These are phyloP conservation scores for Chiloscyllium punctatum DNA, from an alignment of 2,797 vertebrate species.

Conservation along the genomic window DNA sequence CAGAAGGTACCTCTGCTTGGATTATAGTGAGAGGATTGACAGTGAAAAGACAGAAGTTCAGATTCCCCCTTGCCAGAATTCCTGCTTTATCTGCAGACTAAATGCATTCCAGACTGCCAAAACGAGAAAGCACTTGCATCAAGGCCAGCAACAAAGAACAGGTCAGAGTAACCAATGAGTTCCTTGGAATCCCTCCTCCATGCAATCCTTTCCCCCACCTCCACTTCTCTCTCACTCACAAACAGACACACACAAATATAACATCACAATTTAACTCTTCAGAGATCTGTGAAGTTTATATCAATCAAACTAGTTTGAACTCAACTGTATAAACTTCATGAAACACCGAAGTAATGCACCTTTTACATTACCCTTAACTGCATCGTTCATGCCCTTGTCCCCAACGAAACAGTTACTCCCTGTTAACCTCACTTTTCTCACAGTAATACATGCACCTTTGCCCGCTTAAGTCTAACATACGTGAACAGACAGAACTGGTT, in stretches of 20 bases:
- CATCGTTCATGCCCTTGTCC: not conserved
- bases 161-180: slow-evolving; percentile 19
- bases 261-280: not conserved
- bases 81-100: slow-evolving; percentile 30
- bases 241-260: not conserved
- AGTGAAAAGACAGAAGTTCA: slow-evolving; percentile 29
- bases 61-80: not conserved
- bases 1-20: not conserved
- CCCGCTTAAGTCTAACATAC: too few species aligned
- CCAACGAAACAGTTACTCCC: not conserved
- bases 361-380: not conserved
- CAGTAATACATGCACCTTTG: not conserved
- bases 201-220: not conserved
- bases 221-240: too few species aligned
- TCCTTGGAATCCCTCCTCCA: not conserved
- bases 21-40: too few species aligned
- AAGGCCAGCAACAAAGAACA: slow-evolving; percentile 12
- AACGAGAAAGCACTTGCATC: slow-evolving; percentile 8
- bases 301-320: not conserved
- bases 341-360: not conserved
- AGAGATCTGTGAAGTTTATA: not conserved
- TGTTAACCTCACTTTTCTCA: not conserved
- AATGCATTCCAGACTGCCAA: slow-evolving; percentile 20
- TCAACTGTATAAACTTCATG: not conserved
- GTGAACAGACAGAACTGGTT: too few species aligned